Evolutionary conservation across 2,888 invertebrate species (phyloP), one percentile per base, ranked within the genome.

Genomic region (Rhagium mordax): DNA sequence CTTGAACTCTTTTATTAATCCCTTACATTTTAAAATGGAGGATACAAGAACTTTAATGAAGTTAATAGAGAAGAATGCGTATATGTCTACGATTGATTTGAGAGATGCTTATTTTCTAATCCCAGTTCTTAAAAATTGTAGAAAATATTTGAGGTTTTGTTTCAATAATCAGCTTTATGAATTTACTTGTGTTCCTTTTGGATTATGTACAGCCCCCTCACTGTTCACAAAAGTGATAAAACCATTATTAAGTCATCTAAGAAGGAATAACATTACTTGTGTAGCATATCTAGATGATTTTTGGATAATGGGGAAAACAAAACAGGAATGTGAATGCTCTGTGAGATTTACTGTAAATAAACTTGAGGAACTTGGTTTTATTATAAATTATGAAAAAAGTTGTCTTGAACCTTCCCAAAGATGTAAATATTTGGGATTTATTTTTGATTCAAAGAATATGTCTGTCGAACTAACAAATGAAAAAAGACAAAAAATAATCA

Each of bases 21-120:
- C 62, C n/a, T n/a, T n/a, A n/a, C n/a, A n/a, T 53, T 73, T 73
- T 57, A 73, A 73, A 47, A 24, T 73, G 29, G 73, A 73, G 29
- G 70, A 73, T 29, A 18, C 3, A 13, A 47, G 53, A 57, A 53
- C 53, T 3, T 57, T 55, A n/a, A 55, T 10, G 24, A 20, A 51
- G n/a, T 27, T 70, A n/a, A 24, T 74, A 13, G 8, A 13, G 13
- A 24, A 27, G 5, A 60, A 49, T 21, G 33, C 47, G 20, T 70
- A 33, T 41, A 47, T 70, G 57, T 8, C 65, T 4, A 29, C 57
- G 0, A 1, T 72, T 2, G 72, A 72, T 47, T 20, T 68, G 20
- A 59, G 60, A 68, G 61, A 62, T 15, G 48, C 62, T n/a, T 62
- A 62, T 48, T 62, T 21, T 16, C 15, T 49, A 7, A 27, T 64